These are phyloP conservation scores for Vesta saturnalis DNA, from an alignment of 2,888 invertebrate species.

Conservation along the genomic window DNA sequence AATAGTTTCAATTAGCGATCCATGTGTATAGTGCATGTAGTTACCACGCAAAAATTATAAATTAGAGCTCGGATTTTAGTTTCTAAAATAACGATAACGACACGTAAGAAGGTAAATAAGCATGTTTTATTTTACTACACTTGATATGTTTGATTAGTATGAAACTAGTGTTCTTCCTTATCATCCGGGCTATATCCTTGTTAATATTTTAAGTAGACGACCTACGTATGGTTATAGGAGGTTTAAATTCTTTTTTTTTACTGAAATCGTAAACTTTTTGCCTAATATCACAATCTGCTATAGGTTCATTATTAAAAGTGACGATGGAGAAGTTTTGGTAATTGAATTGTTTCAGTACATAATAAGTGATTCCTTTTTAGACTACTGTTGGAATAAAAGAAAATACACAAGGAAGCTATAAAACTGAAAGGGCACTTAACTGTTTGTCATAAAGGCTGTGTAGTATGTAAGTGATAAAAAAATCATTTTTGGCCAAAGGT, in stretches of 20 bases:
- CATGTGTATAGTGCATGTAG: slow-evolving; percentile 8
- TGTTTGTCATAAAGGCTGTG: neutral
- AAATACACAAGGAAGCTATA: slow-evolving; percentile 6
- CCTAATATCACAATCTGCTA: neutral
- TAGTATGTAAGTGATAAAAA: neutral
- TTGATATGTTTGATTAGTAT: too few species aligned
- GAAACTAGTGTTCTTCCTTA: too few species aligned
- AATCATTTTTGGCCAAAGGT: neutral
- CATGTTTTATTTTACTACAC: neutral
- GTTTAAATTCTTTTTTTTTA: neutral
- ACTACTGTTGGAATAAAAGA: neutral
- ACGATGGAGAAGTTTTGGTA: neutral
- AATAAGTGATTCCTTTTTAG: slow-evolving; percentile 1
- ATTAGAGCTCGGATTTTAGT: neutral
- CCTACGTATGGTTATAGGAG: neutral
- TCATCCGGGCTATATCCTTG: neutral
- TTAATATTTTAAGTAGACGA: too few species aligned
- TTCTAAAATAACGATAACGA: neutral
- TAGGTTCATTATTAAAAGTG: neutral
- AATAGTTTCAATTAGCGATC: slow-evolving; percentile 7
- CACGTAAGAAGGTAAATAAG: slow-evolving; percentile 3
- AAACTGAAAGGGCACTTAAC: neutral
- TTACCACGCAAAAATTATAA: neutral
- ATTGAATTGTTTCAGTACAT: neutral
- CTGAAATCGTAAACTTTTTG: too few species aligned